phyloP scores from a whole-genome alignment of 2,113 vertebrate species.

The Dascyllus trimaculatus region DNA sequence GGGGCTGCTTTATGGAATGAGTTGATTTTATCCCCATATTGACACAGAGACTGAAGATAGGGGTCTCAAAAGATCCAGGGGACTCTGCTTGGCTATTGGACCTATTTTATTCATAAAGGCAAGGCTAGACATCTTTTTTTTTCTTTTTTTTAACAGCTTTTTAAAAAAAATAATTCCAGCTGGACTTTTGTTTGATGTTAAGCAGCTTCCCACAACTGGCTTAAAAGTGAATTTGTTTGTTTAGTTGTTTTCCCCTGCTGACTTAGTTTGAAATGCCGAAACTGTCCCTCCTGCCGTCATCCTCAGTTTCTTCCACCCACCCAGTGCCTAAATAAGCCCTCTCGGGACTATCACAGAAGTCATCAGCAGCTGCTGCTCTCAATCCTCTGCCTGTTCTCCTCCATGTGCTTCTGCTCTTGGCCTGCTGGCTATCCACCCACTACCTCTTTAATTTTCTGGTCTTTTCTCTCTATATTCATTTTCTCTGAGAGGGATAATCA shows the following conservation, averaged over 20 bases:
- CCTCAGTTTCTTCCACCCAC: slow-evolving; percentile 70
- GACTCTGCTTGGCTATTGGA: slow-evolving; percentile 39
- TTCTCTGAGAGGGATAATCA: slow-evolving; percentile 45
- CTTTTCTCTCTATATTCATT: slow-evolving; percentile 35
- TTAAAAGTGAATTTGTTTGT: slow-evolving; percentile 49
- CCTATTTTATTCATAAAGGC: slow-evolving; percentile 37
- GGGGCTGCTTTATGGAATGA: slow-evolving; percentile 71
- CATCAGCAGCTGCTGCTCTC: slow-evolving; percentile 71
- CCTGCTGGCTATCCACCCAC: slow-evolving; percentile 61
- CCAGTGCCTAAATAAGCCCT: slow-evolving; percentile 78
- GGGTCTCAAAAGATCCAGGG: slow-evolving; percentile 37
- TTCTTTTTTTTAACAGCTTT: slow-evolving; percentile 11
- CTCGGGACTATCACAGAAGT: slow-evolving; percentile 71
- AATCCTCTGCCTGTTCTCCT: slow-evolving; percentile 66
- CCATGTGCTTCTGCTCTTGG: slow-evolving; percentile 58
- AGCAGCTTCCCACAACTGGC: slow-evolving; percentile 29
- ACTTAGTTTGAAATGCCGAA: slow-evolving; percentile 55
- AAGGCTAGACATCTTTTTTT: slow-evolving; percentile 30
- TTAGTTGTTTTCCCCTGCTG: slow-evolving; percentile 41
- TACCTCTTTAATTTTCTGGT: slow-evolving; percentile 70
- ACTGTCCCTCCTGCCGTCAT: slow-evolving; percentile 60
- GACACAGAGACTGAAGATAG: slow-evolving; percentile 51
- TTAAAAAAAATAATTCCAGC: slow-evolving; percentile 32
- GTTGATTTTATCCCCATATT: slow-evolving; percentile 67
- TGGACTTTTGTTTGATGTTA: slow-evolving; percentile 51